phyloP scores from a whole-genome alignment of 2,113 vertebrate genomes.

The Bagarius yarrelli region DNA sequence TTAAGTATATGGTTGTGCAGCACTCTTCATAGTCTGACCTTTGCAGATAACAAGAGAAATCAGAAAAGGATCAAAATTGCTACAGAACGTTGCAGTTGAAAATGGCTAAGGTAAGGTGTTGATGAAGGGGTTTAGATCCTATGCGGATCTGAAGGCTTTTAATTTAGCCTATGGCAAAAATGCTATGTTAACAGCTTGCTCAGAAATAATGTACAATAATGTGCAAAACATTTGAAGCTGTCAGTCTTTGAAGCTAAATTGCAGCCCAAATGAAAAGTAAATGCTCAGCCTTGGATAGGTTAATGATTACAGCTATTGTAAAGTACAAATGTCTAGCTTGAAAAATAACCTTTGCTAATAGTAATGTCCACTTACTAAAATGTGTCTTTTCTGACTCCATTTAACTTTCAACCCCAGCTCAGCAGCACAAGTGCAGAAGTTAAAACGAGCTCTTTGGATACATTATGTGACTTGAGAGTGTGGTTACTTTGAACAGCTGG shows the following conservation, averaged over 20 bases:
- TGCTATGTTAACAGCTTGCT: slow-evolving; percentile 11
- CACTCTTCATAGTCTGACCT: background rate
- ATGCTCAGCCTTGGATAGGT: slow-evolving; percentile 1
- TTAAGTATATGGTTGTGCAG: slow-evolving; percentile 9
- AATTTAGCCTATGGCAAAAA: background rate
- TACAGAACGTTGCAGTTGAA: background rate
- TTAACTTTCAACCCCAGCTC: background rate
- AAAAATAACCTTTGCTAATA: background rate
- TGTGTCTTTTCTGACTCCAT: background rate
- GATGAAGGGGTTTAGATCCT: slow-evolving; percentile 26
- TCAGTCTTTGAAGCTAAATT: slow-evolving; percentile 22
- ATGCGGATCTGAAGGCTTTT: background rate
- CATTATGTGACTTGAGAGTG: slow-evolving; percentile 56
- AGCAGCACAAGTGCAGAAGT: background rate
- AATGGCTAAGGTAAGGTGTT: slow-evolving; percentile 14
- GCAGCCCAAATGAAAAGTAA: slow-evolving; percentile 10
- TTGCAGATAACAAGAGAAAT: background rate
- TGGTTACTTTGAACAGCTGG: slow-evolving; percentile 56
- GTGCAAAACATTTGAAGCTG: slow-evolving; percentile 20
- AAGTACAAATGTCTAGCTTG: slow-evolving; percentile 10
- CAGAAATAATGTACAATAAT: slow-evolving; percentile 14
- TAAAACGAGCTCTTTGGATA: slow-evolving; percentile 24
- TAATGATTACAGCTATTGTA: slow-evolving; percentile 8
- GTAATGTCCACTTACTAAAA: background rate
- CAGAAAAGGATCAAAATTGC: slow-evolving; percentile 6